A percentile compares a stretch with the other conserved stretches of the same genome.
Conservation (phyloP, 2,113 vertebrate genomes). For the Cebidichthys violaceus region DNA sequence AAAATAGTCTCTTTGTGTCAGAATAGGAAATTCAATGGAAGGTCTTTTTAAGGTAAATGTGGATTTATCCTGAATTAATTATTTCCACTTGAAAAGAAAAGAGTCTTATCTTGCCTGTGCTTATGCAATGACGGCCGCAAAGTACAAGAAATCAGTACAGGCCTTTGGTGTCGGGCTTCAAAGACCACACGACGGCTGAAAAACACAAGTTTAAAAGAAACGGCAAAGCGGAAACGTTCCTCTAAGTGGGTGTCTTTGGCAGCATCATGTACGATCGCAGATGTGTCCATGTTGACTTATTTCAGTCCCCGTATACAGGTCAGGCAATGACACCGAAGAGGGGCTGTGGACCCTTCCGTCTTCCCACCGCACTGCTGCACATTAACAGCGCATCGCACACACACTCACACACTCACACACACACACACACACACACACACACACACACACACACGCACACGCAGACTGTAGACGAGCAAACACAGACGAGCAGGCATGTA, state of each 20-base stretch:
- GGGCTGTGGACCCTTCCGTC: constrained; percentile 15
- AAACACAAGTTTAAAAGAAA: neutral
- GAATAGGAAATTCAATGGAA: neutral
- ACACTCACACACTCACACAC: too few species aligned
- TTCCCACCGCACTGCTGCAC: neutral
- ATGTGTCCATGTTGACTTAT: constrained; percentile 52
- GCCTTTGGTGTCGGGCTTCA: neutral
- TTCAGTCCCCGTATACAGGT: constrained; percentile 49
- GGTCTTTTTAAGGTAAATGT: neutral
- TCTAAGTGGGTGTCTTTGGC: constrained; percentile 14
- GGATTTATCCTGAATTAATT: neutral
- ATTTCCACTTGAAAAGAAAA: neutral
- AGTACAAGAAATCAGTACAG: neutral
- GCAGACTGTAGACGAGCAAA: neutral
- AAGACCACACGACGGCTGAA: neutral
- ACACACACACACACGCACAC: constrained; percentile 12
- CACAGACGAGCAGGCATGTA: constrained; percentile 14
- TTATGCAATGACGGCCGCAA: neutral
- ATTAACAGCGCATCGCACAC: neutral
- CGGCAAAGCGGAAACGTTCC: neutral
- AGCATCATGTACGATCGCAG: constrained; percentile 35
- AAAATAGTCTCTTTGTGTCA: too few species aligned
- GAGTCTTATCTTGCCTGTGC: neutral
- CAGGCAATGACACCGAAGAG: constrained; percentile 45
- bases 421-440: too few species aligned